Conservation (phyloP, 2,888 invertebrate genomes). For the Habroteleia sp. region DNA sequence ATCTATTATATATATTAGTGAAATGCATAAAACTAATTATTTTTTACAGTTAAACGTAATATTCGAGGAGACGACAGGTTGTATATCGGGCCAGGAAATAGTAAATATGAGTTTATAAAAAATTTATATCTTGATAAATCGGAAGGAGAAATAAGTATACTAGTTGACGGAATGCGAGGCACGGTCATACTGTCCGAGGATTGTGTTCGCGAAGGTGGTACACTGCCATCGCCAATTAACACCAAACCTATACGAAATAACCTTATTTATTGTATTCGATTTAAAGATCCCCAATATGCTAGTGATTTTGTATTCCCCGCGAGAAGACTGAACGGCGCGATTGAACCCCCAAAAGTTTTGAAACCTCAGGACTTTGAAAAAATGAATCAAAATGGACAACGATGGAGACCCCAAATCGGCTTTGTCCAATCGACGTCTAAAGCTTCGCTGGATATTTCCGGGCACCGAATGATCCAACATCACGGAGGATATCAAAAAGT, state of each 20-base stretch:
- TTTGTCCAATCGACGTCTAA: slow-evolving; percentile 86
- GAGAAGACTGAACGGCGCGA: slow-evolving; percentile 84
- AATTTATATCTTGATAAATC: slow-evolving; percentile 86
- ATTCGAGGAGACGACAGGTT: slow-evolving; percentile 93
- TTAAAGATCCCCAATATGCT: slow-evolving; percentile 89
- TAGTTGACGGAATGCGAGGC: slow-evolving; percentile 92
- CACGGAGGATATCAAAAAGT: slow-evolving; percentile 73
- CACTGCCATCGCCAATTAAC: slow-evolving; percentile 87
- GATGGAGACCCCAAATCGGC: slow-evolving; percentile 89
- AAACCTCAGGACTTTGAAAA: slow-evolving; percentile 89
- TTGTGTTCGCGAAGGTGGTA: slow-evolving; percentile 85
- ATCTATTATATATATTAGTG: too few relatives aligned
- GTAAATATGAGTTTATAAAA: slow-evolving; percentile 86
- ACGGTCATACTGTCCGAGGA: slow-evolving; percentile 88
- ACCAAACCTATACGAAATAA: slow-evolving; percentile 84
- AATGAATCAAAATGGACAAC: slow-evolving; percentile 82
- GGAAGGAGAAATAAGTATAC: slow-evolving; percentile 83
- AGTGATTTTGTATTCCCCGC: slow-evolving; percentile 91
- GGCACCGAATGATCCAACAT: slow-evolving; percentile 88
- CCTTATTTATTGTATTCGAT: slow-evolving; percentile 82
- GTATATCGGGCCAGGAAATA: slow-evolving; percentile 89
- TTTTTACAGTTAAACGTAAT: slow-evolving; percentile 87
- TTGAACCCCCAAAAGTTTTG: slow-evolving; percentile 88
- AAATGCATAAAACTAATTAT: too few relatives aligned
- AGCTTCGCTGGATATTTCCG: slow-evolving; percentile 86